These are phyloP conservation scores for Aulostomus chinensis DNA, from an alignment of 2,797 vertebrate genomes.

Conservation along the genomic window DNA sequence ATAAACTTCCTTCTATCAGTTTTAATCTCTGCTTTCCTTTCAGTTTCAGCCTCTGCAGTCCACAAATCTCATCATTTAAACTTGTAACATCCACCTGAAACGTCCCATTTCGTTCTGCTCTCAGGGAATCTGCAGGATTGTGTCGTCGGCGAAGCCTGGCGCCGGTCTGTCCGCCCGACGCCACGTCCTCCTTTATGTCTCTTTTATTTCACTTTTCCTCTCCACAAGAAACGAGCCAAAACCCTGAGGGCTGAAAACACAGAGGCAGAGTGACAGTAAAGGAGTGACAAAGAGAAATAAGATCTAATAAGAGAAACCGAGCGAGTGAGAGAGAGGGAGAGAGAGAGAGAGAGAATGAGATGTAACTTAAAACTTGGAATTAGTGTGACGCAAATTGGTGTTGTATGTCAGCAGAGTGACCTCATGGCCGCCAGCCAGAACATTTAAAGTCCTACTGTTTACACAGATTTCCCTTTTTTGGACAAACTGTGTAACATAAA, in stretches of 20 bases:
- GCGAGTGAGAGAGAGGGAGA: constrained; percentile 1
- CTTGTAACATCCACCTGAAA: neutral
- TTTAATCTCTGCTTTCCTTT: too few species aligned
- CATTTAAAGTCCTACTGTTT: constrained; percentile 18
- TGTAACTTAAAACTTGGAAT: constrained; percentile 67
- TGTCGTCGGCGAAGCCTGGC: constrained; percentile 23
- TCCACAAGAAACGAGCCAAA: constrained; percentile 22
- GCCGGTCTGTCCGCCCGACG: constrained; percentile 55
- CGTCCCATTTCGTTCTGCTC: constrained; percentile 31
- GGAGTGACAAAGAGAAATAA: constrained; percentile 12
- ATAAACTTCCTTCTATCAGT: too few species aligned
- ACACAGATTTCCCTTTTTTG: constrained; percentile 7
- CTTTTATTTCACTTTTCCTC: constrained; percentile 41
- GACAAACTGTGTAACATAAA: constrained; percentile 20
- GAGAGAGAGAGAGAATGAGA: constrained; percentile 11
- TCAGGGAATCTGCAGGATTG: constrained; percentile 11
- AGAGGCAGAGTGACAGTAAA: constrained; percentile 1
- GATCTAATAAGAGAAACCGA: constrained; percentile 24
- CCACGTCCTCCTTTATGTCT: constrained; percentile 29
- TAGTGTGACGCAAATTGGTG: constrained; percentile 68
- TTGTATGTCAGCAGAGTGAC: constrained; percentile 54
- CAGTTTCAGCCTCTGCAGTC: neutral
- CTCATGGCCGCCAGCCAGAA: constrained; percentile 31
- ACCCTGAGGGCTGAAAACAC: constrained; percentile 13
- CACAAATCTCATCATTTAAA: neutral